Base-by-base conservation (phyloP, 1,140 invertebrate species). In the Neodiprion fabricii region DNA sequence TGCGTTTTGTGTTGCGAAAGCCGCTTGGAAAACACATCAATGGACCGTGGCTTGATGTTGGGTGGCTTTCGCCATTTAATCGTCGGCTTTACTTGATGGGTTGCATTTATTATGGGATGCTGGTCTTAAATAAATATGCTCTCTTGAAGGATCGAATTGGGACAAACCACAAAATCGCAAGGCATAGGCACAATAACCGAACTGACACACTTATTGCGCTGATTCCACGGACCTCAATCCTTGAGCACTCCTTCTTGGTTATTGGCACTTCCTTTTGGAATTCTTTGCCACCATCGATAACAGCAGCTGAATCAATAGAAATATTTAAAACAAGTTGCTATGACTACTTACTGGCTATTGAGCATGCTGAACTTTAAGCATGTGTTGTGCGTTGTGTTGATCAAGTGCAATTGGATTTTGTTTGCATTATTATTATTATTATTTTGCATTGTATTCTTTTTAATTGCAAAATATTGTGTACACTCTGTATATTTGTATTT, bases 221-320 rank as follows among this genome's bases (percentile, higher is more conserved):
- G 9, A 12, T 17, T 10, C 9, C 67, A 9, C 67, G 67, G 9
- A 68, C 67, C 28, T 9, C 28, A 9, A 10, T 21, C 9, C 17
- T 68, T 68, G 9, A 68, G 67, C 9, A 68, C 9, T 68, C 67
- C 10, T 68, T 68, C 1, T 10, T 68, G 9, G 28, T 68, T 10
- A 68, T 10, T 68, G 67, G 67, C n/a, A 68, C 17, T 17, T 17
- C 9, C 9, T 21, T 68, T 21, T 68, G 67, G 67, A 68, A 68
- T 21, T 68, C 67, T 10, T 28, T 68, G 21, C 67, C 67, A 9
- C 28, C 67, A 68, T 9, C 9, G 67, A 23, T 21, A 9, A 68
- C 67, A 21, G 17, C 17, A 21, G 17, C 17, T 21, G 17, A 21
- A 21, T 21, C 17, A 21, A 21, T 21, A 21, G 17, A 0, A 21